A percentile compares a stretch with the other conserved stretches of the same genome.
phyloP scores from a whole-genome alignment of 1,140 invertebrate genomes.

The Latrodectus geometricus region DNA sequence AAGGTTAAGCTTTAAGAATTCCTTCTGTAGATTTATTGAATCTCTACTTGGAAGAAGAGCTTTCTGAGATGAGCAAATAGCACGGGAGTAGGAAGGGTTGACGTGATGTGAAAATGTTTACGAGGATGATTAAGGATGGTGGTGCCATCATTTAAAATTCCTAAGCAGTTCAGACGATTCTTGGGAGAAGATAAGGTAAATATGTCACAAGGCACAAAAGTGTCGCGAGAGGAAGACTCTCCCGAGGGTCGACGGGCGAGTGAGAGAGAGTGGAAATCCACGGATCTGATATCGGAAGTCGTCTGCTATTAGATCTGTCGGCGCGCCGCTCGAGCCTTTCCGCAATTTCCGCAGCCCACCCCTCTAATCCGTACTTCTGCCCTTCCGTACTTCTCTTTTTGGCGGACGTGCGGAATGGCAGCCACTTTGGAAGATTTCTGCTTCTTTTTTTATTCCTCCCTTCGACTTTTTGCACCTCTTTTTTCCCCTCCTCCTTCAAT shows the following conservation, averaged over 20 bases:
- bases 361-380: constrained; percentile 18
- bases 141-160: too few species aligned
- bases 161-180: background rate
- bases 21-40: too few species aligned
- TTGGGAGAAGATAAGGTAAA: constrained; percentile 2
- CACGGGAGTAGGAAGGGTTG: too few species aligned
- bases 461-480: background rate
- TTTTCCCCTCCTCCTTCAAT: background rate
- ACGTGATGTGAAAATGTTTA: too few species aligned
- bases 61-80: too few species aligned
- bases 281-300: constrained; percentile 38
- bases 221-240: constrained; percentile 8
- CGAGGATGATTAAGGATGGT: too few species aligned
- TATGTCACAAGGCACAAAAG: constrained; percentile 23
- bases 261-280: background rate
- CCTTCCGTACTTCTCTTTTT: constrained; percentile 41
- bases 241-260: background rate
- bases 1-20: too few species aligned
- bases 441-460: background rate
- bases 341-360: constrained; percentile 44
- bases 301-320: constrained; percentile 50
- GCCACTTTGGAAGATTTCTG: background rate
- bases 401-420: constrained; percentile 26
- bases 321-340: constrained; percentile 35
- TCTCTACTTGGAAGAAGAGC: too few species aligned